phyloP scores from a whole-genome alignment of 92 coral and sea anemone genomes.

The Epizoanthus ramosus region DNA sequence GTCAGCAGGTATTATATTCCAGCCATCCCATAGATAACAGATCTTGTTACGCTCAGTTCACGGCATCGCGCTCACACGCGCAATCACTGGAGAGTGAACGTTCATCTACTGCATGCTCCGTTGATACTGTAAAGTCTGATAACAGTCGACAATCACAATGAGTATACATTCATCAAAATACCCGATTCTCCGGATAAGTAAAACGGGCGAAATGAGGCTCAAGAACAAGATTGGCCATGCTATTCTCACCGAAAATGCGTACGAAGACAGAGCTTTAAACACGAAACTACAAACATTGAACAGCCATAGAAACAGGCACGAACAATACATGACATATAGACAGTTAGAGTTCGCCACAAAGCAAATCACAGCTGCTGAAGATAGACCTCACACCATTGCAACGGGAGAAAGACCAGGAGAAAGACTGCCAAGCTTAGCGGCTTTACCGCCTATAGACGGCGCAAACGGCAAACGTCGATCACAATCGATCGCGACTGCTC shows the following conservation, averaged over 20 bases:
- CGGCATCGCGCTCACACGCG: background rate
- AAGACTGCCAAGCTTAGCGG: constrained; percentile 19
- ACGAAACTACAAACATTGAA: constrained; percentile 61
- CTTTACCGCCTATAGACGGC: constrained; percentile 64
- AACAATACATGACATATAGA: constrained; percentile 79
- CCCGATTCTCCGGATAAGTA: constrained; percentile 75
- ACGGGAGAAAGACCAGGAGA: constrained; percentile 20
- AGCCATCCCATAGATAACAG: background rate
- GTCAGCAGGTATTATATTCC: background rate
- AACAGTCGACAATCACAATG: constrained; percentile 3
- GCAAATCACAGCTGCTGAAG: constrained; percentile 78
- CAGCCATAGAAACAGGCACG: constrained; percentile 73
- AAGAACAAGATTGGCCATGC: constrained; percentile 89
- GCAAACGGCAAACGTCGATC: constrained; percentile 7
- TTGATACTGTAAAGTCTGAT: background rate
- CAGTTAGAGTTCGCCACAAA: constrained; percentile 86
- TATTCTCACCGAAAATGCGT: constrained; percentile 85
- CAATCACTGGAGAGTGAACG: background rate
- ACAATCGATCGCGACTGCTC: background rate
- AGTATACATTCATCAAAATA: constrained; percentile 14
- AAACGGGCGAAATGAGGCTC: constrained; percentile 90
- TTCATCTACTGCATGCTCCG: no score
- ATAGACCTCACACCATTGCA: constrained; percentile 69
- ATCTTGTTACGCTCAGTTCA: constrained; percentile 24
- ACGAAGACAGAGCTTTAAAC: constrained; percentile 87